phyloP scores from a whole-genome alignment of 2,888 invertebrate species.

The Blera fallax region DNA sequence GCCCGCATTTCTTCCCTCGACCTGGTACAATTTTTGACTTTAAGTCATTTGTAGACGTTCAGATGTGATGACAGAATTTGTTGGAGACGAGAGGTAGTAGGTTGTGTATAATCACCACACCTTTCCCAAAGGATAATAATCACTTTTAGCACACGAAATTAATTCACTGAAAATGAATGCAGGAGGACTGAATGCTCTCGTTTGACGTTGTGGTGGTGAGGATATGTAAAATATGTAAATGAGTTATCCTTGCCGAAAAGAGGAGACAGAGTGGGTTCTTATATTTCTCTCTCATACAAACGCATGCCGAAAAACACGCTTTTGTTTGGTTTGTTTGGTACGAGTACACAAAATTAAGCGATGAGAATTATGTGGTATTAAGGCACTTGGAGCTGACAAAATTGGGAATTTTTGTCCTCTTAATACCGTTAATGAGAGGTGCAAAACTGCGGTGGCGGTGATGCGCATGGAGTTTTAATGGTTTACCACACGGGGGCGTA shows the following conservation, averaged over 20 bases:
- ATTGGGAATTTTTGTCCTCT: slow-evolving; percentile 8
- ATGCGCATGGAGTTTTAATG: background rate
- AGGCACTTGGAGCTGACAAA: slow-evolving; percentile 5
- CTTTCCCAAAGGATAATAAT: background rate
- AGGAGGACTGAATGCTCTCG: background rate
- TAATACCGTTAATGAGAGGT: slow-evolving; percentile 16
- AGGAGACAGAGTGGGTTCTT: background rate
- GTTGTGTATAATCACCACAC: too few species aligned
- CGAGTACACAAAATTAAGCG: background rate
- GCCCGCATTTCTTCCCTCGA: background rate
- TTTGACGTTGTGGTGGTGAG: background rate
- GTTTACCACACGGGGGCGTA: background rate
- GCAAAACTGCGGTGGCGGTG: slow-evolving; percentile 3
- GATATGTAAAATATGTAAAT: background rate
- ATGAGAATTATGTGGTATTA: slow-evolving; percentile 21
- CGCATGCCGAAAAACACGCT: background rate
- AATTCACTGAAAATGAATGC: background rate
- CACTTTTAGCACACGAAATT: background rate
- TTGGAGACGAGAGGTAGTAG: too few species aligned
- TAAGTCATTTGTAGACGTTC: background rate
- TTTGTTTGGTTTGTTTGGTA: too few species aligned
- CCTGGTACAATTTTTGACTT: background rate
- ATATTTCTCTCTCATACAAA: background rate
- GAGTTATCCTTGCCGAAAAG: background rate
- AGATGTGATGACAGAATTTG: background rate